phyloP scores from a whole-genome alignment of 2,797 vertebrate species.

The Thamnophis elegans region DNA sequence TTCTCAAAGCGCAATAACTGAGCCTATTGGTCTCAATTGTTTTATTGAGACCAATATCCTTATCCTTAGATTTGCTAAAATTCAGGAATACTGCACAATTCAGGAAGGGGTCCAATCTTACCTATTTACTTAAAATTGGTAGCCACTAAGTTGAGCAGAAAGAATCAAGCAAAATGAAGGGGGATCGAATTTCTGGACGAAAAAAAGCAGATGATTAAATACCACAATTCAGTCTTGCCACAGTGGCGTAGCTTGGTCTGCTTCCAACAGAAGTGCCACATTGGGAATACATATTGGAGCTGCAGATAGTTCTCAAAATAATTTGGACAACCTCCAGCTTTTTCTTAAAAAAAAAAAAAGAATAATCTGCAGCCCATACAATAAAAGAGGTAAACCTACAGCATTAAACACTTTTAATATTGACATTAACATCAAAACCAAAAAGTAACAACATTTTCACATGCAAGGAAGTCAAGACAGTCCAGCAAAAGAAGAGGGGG shows the following conservation, averaged over 20 bases:
- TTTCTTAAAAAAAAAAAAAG: not conserved
- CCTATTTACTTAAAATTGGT: not conserved
- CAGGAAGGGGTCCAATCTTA: not conserved
- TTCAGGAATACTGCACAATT: not conserved
- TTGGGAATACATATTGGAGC: not conserved
- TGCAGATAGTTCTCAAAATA: not conserved
- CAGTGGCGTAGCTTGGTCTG: not conserved
- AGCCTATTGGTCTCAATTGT: not conserved
- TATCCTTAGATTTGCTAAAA: not conserved
- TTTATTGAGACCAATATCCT: not conserved
- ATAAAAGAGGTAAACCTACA: not conserved
- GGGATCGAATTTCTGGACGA: not conserved
- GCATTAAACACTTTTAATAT: not conserved
- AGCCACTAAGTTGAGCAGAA: not conserved
- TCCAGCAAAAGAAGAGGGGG: not conserved
- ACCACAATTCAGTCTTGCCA: not conserved
- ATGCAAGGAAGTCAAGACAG: not conserved
- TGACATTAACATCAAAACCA: not conserved
- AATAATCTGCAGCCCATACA: not conserved
- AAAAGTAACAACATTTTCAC: not conserved
- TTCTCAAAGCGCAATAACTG: not conserved
- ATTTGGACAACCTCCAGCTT: not conserved
- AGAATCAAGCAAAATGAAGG: not conserved
- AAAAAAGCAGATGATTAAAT: not conserved
- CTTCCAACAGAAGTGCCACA: not conserved